These are phyloP conservation scores for Benitochromis conjunctus DNA, from an alignment of 2,113 vertebrate genomes.

Conservation along the genomic window DNA sequence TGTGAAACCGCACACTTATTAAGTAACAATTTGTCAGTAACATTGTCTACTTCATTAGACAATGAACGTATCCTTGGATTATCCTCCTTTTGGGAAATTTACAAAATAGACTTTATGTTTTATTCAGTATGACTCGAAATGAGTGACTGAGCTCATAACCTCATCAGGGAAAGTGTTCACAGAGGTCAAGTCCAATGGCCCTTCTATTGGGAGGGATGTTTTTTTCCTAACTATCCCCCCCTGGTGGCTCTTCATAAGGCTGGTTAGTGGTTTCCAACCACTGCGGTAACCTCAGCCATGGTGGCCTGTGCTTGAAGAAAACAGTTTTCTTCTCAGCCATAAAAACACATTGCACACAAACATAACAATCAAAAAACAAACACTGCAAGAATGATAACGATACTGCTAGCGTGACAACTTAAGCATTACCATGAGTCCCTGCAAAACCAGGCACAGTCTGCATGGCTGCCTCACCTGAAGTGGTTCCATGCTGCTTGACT, in stretches of 20 bases:
- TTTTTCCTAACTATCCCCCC: not conserved
- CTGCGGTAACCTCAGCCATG: not conserved
- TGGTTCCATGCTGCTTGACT: too few relatives aligned
- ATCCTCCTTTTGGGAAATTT: not conserved
- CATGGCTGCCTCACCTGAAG: not conserved
- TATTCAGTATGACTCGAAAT: not conserved
- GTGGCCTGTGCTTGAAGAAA: not conserved
- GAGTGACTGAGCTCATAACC: not conserved
- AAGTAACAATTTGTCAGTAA: not conserved
- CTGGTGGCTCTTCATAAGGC: not conserved
- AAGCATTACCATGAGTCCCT: not conserved
- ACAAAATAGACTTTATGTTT: not conserved
- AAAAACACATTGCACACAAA: not conserved
- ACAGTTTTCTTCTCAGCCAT: not conserved
- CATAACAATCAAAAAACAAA: not conserved
- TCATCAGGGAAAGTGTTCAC: not conserved
- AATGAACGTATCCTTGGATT: not conserved
- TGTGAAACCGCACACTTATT: not conserved
- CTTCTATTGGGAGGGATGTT: not conserved
- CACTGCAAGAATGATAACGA: not conserved
- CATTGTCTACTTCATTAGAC: not conserved
- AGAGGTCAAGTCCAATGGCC: not conserved
- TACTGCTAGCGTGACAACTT: not conserved
- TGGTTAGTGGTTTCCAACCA: not conserved
- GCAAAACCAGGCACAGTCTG: not conserved